Conservation (phyloP, 2,888 invertebrate species). For the Morpho achilles region DNA sequence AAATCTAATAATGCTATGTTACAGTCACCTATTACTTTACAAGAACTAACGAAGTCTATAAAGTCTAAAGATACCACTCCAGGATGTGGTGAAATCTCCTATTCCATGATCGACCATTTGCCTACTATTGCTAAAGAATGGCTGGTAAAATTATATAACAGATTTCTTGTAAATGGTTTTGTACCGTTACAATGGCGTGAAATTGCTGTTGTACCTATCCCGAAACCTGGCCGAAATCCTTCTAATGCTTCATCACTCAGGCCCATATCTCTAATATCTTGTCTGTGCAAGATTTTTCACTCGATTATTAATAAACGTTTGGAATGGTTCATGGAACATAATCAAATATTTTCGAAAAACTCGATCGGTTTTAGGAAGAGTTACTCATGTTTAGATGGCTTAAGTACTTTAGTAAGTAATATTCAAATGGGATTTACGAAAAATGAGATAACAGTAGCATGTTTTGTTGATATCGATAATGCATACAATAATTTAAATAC, state of each 20-base stretch:
- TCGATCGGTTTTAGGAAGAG: slow-evolving; percentile 20
- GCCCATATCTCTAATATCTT: slow-evolving; percentile 9
- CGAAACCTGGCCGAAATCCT: slow-evolving; percentile 4
- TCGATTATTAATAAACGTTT: slow-evolving; percentile 16
- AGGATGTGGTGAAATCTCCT: slow-evolving; percentile 6
- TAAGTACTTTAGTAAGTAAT: slow-evolving; percentile 12
- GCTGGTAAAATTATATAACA: not conserved
- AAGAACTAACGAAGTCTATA: slow-evolving; percentile 2
- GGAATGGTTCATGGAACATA: slow-evolving; percentile 21
- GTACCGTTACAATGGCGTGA: slow-evolving; percentile 1
- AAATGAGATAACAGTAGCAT: slow-evolving; percentile 8
- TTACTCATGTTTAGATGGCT: slow-evolving; percentile 18
- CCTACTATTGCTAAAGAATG: not conserved
- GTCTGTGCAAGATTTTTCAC: slow-evolving; percentile 14
- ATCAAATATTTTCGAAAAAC: slow-evolving; percentile 8
- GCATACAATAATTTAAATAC: slow-evolving; percentile 24
- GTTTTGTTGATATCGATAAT: slow-evolving; percentile 23
- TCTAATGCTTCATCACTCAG: not conserved
- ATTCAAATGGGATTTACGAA: slow-evolving; percentile 20
- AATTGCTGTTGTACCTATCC: not conserved
- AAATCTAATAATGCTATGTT: not conserved
- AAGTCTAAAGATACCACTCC: slow-evolving; percentile 7
- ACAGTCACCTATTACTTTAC: not conserved
- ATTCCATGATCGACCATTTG: slow-evolving; percentile 4
- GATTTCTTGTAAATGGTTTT: not conserved